Evolutionary conservation across 1,140 invertebrate genomes (phyloP), one percentile per base, ranked within the genome.

Genomic region (Drosophila tsacasi): DNA sequence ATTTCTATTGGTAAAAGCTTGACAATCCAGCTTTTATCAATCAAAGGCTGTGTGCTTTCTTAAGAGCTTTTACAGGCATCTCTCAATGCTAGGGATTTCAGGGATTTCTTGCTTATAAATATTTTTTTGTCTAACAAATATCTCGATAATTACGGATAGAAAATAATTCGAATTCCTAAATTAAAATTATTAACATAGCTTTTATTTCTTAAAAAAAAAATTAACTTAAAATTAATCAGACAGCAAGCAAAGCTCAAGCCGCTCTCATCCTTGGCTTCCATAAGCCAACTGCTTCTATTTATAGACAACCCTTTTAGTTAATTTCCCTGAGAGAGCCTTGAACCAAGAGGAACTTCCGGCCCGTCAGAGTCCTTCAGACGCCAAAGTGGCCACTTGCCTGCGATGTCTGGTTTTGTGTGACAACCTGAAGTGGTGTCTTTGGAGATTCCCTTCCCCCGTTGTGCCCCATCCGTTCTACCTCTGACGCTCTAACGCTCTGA

Each of bases 301-400:
- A 39, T 21, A 23, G 44, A 9, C 13, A 58, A 30, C 52, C 42
- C 57, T 40, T 59, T 72, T 40, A 23, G 39, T 49, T 21, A 59
- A 59, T 59, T 32, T 72, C 13, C 52, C 19, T 35, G 21, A 40
- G 25, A 27, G 19, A 27, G 25, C 47, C 27, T 40, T 19, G 13
- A 47, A 12, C 21, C 19, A 30, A 54, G 47, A 27, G 47, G 37
- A 67, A 68, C 50, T 69, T 69, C 40, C 67, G 44, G 37, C 69
- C 42, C 30, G 40, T 15, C 50, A 35, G 32, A 58, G 40, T 69
- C 61, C 65, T 60, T 61, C 19, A 66, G 54, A 54, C 35, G 30
- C n/a, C 66, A 37, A 73, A 73, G 69, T 61, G 49, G 81, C 55
- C 69, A 73, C 67, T 71, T 71, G 47, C 7, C 67, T 27, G 55